Base-by-base conservation (phyloP, 2,797 vertebrate genomes). In the Danio jaintianensis region DNA sequence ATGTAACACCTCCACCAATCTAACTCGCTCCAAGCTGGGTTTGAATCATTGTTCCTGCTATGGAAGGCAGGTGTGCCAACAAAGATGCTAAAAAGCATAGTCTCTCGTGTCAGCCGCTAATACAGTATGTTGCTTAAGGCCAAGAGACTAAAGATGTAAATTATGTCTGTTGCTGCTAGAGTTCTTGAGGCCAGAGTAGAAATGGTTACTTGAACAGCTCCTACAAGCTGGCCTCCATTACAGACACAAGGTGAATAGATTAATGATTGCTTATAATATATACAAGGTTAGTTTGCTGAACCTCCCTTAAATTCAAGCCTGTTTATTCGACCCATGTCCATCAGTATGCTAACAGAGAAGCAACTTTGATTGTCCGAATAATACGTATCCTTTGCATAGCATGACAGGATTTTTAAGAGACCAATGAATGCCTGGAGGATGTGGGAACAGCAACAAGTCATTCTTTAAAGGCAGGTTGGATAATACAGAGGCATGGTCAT, bases 401-500 rank as follows among this genome's bases (percentile, higher is more conserved):
- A 76, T 42, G 80, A 70, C 67, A 73, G 55, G 75, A 78, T 47
- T 75, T 79, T 81, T 86, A 62, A 83, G 36, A 56, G 53, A 73
- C 71, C 36, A 56, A 74, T 83, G 68, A 88, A 81, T 63, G 87
- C 38, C 45, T 56, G 16, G 40, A 47, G 22, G 66, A 85, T 69
- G 62, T 43, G 10, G 71, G 53, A 70, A 62, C n/a, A 55, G 71
- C 59, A 66, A 81, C 71, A 52, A 88, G 73, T 52, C 78, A 83
- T 87, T 84, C 81, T 85, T 74, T 86, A 85, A 62, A 83, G 88
- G 77, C 68, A 84, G 77, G 86, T 84, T 84, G 80, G 82, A 84
- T 89, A 80, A 88, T 86, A 87, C 48, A 85, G 71, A 77, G 55
- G 59, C 75, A 68, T 84, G 77, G 77, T 83, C 80, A 88, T 87